A percentile compares a stretch with the other conserved stretches of the same genome.
These are phyloP conservation scores for Thera obeliscata DNA, from an alignment of 2,888 invertebrate species.

Conservation along the genomic window DNA sequence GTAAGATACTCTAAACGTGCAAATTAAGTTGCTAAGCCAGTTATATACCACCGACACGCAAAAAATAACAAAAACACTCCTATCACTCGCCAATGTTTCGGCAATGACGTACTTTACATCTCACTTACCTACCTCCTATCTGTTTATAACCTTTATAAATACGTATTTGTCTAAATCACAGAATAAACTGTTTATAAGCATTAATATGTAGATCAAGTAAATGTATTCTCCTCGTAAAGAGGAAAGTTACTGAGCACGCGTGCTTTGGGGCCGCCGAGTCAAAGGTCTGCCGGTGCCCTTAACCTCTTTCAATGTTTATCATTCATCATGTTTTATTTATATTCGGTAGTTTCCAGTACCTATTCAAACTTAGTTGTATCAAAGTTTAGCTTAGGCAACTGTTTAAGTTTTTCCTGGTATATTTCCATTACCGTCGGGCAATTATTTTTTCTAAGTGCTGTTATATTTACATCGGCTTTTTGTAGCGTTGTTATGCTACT, in stretches of 20 bases:
- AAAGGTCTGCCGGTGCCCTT: conserved; percentile 66
- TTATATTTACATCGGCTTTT: conserved; percentile 6
- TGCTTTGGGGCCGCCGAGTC: conserved; percentile 49
- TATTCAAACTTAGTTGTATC: conserved; percentile 32
- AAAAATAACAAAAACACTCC: conserved; percentile 17
- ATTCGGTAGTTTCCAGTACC: conserved; percentile 40
- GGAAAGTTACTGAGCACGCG: conserved; percentile 76
- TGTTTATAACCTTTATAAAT: conserved; percentile 13
- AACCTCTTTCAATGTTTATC: conserved; percentile 70
- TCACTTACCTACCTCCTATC: conserved; percentile 12
- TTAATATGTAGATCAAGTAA: conserved; percentile 24
- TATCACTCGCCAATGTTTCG: conserved; percentile 14
- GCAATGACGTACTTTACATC: conserved; percentile 20
- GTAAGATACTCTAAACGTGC: conserved; percentile 1
- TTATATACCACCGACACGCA: conserved; percentile 5
- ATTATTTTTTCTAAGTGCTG: not conserved
- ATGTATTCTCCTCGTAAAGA: conserved; percentile 55
- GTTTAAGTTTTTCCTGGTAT: conserved; percentile 22
- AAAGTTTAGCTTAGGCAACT: conserved; percentile 14
- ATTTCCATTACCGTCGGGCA: conserved; percentile 7
- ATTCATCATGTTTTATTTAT: conserved; percentile 52
- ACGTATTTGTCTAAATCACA: conserved; percentile 10
- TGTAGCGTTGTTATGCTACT: conserved; percentile 5
- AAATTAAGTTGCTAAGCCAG: conserved; percentile 18
- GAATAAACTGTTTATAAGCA: not conserved